phyloP scores from a whole-genome alignment of 2,113 vertebrate genomes.

The Pseudolaguvia tuberculata region DNA sequence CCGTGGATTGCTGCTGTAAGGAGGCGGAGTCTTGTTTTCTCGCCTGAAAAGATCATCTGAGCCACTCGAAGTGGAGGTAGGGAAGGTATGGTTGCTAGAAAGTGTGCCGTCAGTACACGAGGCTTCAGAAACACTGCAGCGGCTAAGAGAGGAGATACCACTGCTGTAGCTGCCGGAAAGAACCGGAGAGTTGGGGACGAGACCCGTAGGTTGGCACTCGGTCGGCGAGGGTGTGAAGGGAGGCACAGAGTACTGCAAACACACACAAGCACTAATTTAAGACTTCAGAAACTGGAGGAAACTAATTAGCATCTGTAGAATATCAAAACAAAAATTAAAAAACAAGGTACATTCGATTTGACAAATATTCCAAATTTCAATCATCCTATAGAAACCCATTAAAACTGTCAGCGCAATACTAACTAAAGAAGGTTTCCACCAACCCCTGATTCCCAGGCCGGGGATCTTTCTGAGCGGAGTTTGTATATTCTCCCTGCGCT shows the following conservation, averaged over 20 bases:
- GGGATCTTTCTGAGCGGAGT: too few species aligned
- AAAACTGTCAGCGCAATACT: too few species aligned
- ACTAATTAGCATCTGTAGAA: too few species aligned
- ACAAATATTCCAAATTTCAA: too few species aligned
- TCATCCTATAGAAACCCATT: too few species aligned
- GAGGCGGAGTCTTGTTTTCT: conserved; percentile 91
- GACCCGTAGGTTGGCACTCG: conserved; percentile 84
- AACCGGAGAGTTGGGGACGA: conserved; percentile 84
- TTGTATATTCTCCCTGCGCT: too few species aligned
- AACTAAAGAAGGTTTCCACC: too few species aligned
- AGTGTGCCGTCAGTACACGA: conserved; percentile 82
- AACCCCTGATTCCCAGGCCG: too few species aligned
- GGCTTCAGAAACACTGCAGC: conserved; percentile 90
- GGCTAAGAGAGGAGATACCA: conserved; percentile 92
- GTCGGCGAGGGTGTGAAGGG: conserved; percentile 91
- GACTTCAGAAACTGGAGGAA: not conserved
- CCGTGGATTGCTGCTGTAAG: conserved; percentile 87
- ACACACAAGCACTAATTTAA: conserved; percentile 11
- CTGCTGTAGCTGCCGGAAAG: conserved; percentile 96
- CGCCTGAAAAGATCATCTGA: conserved; percentile 82
- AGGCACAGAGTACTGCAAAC: conserved; percentile 74
- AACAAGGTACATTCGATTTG: too few species aligned
- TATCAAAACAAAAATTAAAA: too few species aligned
- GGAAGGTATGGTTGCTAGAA: conserved; percentile 64
- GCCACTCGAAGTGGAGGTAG: conserved; percentile 69